These are phyloP conservation scores for Tarsius wallacei DNA, from an alignment of 2,797 vertebrate species.

Conservation along the genomic window DNA sequence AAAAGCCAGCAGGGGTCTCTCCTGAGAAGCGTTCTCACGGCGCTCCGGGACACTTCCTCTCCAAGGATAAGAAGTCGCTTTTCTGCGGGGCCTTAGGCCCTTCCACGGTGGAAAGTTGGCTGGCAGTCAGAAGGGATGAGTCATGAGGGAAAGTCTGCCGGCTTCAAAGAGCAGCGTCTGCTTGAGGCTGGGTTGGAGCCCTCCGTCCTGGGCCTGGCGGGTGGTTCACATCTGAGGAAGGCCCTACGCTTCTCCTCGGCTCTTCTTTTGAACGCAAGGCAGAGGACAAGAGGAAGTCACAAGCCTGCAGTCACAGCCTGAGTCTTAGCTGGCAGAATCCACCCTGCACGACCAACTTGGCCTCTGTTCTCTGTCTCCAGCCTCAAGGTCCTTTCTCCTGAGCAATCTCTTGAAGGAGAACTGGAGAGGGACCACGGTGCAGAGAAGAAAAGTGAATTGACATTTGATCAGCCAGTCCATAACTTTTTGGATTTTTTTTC, in stretches of 20 bases:
- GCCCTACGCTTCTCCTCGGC: background rate
- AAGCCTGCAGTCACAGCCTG: background rate
- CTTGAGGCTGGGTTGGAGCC: background rate
- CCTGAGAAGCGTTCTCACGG: conserved; percentile 65
- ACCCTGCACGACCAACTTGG: background rate
- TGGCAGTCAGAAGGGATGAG: conserved; percentile 73
- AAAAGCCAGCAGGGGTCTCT: conserved; percentile 77
- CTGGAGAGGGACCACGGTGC: no score
- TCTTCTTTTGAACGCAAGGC: conserved; percentile 63
- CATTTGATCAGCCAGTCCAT: background rate
- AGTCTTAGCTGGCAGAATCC: background rate
- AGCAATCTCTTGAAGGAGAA: background rate
- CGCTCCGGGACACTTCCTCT: conserved; percentile 79
- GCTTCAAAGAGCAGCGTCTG: conserved; percentile 67
- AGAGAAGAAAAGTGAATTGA: background rate
- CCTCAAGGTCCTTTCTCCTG: background rate
- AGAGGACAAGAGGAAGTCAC: background rate
- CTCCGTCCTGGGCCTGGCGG: conserved; percentile 50
- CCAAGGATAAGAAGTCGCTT: conserved; percentile 42
- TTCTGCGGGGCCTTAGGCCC: background rate
- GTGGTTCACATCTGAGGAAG: conserved; percentile 44
- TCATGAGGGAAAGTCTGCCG: conserved; percentile 52
- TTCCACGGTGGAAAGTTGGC: conserved; percentile 73
- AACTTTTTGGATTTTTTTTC: no score
- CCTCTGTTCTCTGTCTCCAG: background rate